phyloP scores from a whole-genome alignment of 2,113 vertebrate species.

The Helogale parvula region DNA sequence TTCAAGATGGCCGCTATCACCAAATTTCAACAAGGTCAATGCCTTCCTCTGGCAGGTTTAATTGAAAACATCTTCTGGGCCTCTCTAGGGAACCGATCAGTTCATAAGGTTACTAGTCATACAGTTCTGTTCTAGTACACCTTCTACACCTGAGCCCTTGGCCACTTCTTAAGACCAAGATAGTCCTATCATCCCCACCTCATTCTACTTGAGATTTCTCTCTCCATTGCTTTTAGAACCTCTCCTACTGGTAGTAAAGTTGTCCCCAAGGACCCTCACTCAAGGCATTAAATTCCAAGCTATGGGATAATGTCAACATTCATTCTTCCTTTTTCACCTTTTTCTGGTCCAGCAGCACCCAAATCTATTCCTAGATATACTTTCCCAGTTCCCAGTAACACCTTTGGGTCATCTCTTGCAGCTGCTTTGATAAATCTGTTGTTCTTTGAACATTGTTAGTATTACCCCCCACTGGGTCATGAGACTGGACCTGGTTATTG shows the following conservation, averaged over 20 bases:
- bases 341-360: too few relatives aligned
- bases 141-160: background rate
- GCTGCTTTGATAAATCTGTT: background rate
- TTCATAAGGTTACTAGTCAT: too few relatives aligned
- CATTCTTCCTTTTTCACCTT: background rate
- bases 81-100: background rate
- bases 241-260: background rate
- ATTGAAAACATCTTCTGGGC: background rate
- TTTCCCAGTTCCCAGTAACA: background rate
- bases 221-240: background rate
- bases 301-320: background rate
- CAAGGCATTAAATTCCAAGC: background rate
- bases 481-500: background rate
- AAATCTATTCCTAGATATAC: background rate
- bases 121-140: too few relatives aligned
- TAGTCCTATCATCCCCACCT: background rate
- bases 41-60: background rate
- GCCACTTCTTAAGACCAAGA: background rate
- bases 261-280: background rate
- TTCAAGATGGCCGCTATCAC: background rate
- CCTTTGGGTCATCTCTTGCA: background rate
- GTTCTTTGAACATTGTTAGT: background rate
- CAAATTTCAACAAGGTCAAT: background rate
- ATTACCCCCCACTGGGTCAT: background rate
- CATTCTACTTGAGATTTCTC: background rate